Conservation (phyloP, 2,797 vertebrate species). For the Semaprochilodus insignis region DNA sequence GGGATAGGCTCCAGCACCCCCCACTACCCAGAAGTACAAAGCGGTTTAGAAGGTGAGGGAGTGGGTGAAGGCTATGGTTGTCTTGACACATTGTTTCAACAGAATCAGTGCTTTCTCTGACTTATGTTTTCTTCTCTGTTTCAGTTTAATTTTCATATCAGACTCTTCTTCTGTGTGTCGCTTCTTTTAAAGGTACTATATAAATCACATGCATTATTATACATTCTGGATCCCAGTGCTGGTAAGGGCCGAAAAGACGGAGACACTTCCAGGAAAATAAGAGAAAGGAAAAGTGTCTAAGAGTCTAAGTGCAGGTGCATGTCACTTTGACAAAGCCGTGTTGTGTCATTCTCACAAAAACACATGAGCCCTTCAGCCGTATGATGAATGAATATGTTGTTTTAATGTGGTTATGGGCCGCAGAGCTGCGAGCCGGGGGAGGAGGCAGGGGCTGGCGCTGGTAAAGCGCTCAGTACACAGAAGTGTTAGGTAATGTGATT, state of each 20-base stretch:
- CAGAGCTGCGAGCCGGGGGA: conserved; percentile 72
- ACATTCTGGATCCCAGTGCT: background rate
- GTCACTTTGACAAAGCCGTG: conserved; percentile 29
- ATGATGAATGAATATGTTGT: conserved; percentile 81
- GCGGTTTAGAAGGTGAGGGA: too few species aligned
- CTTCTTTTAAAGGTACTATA: background rate
- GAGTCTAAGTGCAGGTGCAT: background rate
- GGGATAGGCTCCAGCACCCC: too few species aligned
- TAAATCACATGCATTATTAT: background rate
- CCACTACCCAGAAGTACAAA: too few species aligned
- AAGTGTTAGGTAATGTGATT: conserved; percentile 78
- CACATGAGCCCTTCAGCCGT: conserved; percentile 75
- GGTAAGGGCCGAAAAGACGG: background rate
- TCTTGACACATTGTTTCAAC: too few species aligned
- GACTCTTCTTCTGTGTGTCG: too few species aligned
- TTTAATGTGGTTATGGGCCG: conserved; percentile 80
- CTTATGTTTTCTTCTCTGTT: too few species aligned
- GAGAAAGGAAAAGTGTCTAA: background rate
- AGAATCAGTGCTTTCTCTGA: too few species aligned
- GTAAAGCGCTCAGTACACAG: conserved; percentile 70
- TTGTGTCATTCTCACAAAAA: conserved; percentile 29
- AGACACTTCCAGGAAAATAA: background rate
- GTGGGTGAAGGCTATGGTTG: too few species aligned
- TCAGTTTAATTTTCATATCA: too few species aligned
- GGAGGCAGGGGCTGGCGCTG: conserved; percentile 69